Conservation (phyloP, 2,797 vertebrate genomes). For the Clarias pachynema region DNA sequence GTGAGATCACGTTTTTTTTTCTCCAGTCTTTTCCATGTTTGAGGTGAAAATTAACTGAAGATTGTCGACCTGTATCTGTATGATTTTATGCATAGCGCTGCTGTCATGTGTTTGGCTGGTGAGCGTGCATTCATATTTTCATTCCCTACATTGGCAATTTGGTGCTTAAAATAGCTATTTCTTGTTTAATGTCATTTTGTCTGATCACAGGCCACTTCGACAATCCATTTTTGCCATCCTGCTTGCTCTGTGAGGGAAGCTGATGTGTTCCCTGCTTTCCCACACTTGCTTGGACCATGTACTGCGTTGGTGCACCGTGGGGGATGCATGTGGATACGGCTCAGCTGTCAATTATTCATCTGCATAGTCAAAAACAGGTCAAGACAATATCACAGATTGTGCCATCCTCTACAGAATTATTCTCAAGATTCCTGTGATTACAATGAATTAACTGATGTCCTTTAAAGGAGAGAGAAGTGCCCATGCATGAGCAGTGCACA, state of each 20-base stretch:
- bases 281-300: slow-evolving; percentile 27
- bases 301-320: slow-evolving; percentile 32
- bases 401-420: slow-evolving; percentile 21
- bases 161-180: not conserved
- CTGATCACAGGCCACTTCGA: slow-evolving; percentile 29
- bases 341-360: slow-evolving; percentile 43
- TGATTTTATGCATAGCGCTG: not conserved
- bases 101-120: not conserved
- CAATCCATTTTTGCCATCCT: slow-evolving; percentile 47
- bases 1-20: not conserved
- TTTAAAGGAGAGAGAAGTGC: slow-evolving; percentile 16
- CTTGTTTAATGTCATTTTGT: slow-evolving; percentile 1
- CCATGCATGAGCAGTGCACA: slow-evolving; percentile 18
- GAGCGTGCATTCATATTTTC: too few species aligned
- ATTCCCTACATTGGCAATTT: not conserved
- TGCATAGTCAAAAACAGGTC: slow-evolving; percentile 37
- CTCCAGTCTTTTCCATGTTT: not conserved
- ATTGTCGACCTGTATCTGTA: not conserved
- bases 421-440: slow-evolving; percentile 19
- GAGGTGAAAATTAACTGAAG: not conserved
- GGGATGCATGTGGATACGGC: slow-evolving; percentile 27
- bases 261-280: slow-evolving; percentile 39
- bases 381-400: slow-evolving; percentile 20
- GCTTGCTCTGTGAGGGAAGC: slow-evolving; percentile 44
- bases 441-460: slow-evolving; percentile 3